Evolutionary conservation across 1,140 invertebrate genomes (phyloP).

Genomic region (Magallana angulata): DNA sequence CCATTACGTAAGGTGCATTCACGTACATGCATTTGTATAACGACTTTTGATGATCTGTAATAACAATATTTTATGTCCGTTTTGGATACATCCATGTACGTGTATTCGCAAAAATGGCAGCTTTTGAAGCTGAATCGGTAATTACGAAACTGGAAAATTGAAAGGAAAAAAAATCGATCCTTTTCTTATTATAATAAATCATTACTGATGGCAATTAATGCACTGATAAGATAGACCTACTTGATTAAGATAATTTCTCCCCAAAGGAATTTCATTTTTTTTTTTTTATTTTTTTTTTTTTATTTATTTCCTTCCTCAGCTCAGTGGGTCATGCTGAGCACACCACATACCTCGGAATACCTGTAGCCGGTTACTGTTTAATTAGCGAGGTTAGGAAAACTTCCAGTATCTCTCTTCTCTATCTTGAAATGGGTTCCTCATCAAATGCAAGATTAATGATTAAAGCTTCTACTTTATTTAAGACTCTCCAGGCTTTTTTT

Average conservation of each 20-base stretch:
- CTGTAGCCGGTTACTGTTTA: constrained; percentile 12
- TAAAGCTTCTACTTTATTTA: neutral
- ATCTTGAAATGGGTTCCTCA: neutral
- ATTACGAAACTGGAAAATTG: too few species aligned
- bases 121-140: too few species aligned
- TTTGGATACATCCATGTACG: too few species aligned
- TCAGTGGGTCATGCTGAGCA: neutral
- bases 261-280: neutral
- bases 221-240: neutral
- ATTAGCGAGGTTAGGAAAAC: constrained; percentile 3
- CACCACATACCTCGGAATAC: neutral
- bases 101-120: too few species aligned
- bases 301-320: neutral
- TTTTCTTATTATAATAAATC: neutral
- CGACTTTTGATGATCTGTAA: too few species aligned
- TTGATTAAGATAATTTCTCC: neutral
- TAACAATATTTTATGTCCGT: too few species aligned
- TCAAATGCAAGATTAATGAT: neutral
- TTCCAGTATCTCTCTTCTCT: neutral
- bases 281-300: neutral
- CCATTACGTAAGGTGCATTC: too few species aligned
- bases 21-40: too few species aligned
- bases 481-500: neutral
- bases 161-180: too few species aligned
- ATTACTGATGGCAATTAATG: neutral